Percentiles rank a stretch among this genome's conserved stretches.
phyloP scores from a whole-genome alignment of 1,140 invertebrate genomes.

The Chionoecetes opilio region DNA sequence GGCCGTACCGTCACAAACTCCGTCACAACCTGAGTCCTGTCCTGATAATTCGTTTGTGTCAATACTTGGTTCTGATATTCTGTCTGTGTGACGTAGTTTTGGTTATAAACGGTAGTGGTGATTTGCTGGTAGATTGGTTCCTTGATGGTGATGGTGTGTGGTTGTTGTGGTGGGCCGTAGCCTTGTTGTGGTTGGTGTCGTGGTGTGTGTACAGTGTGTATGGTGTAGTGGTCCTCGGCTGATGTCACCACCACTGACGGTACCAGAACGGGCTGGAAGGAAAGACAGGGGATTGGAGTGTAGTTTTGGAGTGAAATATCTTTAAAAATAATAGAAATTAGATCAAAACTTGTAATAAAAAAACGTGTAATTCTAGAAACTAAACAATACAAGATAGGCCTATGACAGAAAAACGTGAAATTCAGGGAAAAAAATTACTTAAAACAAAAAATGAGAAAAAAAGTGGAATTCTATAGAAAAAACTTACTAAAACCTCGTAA shows the following conservation, averaged over 20 bases:
- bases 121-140: slow-evolving; percentile 30
- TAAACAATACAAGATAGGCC: background rate
- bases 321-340: too few relatives aligned
- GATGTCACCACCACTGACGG: background rate
- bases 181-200: background rate
- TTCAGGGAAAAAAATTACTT: background rate
- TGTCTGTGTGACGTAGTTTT: slow-evolving; percentile 40
- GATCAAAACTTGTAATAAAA: too few relatives aligned
- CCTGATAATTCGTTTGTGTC: slow-evolving; percentile 31
- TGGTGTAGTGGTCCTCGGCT: background rate
- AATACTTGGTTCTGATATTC: background rate
- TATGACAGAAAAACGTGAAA: background rate
- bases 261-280: background rate
- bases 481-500: too few relatives aligned
- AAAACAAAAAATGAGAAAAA: background rate
- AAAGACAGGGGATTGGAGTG: too few relatives aligned
- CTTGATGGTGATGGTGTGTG: slow-evolving; percentile 48
- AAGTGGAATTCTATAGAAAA: too few relatives aligned
- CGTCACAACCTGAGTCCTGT: slow-evolving; percentile 48
- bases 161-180: background rate
- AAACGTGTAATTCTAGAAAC: too few relatives aligned
- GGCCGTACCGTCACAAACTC: slow-evolving; percentile 54
- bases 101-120: slow-evolving; percentile 42
- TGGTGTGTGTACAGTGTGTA: background rate
- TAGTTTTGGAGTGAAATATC: too few relatives aligned